Evolutionary conservation across 30 jellyfish, hydroid and myxozoan genomes (phyloP).

Genomic region (Phacellophora camtschatica): DNA sequence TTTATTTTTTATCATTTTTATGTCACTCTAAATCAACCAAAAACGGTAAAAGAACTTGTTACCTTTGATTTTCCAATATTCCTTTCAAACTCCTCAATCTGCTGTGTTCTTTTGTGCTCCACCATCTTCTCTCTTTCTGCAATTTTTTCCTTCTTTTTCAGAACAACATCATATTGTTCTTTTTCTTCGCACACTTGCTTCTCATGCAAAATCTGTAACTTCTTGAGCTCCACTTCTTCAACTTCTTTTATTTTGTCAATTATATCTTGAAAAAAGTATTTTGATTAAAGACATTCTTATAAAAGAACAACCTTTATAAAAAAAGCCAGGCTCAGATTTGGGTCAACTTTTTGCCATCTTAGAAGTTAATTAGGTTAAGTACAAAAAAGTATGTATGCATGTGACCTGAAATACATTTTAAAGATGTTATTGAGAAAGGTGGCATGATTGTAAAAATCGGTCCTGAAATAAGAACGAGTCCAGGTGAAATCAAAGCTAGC

Average conservation of each 20-base stretch:
- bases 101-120: not conserved
- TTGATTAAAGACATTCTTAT: not conserved
- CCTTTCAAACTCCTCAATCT: not conserved
- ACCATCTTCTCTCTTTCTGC: not conserved
- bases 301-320: not conserved
- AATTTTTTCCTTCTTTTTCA: not conserved
- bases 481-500: too few species aligned
- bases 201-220: constrained; percentile 6
- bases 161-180: not conserved
- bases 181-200: constrained; percentile 22
- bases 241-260: constrained; percentile 22
- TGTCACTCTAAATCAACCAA: too few species aligned
- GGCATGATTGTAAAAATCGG: too few species aligned
- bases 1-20: too few species aligned
- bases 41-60: too few species aligned
- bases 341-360: too few species aligned
- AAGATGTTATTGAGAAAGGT: too few species aligned
- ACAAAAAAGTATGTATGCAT: too few species aligned
- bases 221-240: constrained; percentile 37
- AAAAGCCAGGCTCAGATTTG: too few species aligned
- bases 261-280: not conserved
- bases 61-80: not conserved
- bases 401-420: too few species aligned
- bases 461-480: too few species aligned
- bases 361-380: too few species aligned